Evolutionary conservation across 2,888 invertebrate genomes (phyloP).

Genomic region (Heliconius cydno): DNA sequence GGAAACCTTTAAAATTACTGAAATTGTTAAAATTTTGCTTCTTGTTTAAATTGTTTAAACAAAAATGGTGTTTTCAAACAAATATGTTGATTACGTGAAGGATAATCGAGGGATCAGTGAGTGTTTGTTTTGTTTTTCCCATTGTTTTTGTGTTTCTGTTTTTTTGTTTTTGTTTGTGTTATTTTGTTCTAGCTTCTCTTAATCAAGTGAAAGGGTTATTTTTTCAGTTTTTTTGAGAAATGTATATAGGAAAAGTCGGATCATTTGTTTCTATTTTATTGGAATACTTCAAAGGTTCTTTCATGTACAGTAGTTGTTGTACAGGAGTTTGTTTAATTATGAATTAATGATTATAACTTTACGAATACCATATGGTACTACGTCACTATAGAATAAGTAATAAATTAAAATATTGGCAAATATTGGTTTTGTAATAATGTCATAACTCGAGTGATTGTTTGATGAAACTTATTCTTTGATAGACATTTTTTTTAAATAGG

Average conservation of each 20-base stretch:
- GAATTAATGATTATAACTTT: no score
- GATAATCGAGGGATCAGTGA: constrained; percentile 47
- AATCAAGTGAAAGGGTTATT: neutral
- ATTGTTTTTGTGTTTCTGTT: constrained; percentile 14
- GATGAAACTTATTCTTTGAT: neutral
- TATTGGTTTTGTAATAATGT: neutral
- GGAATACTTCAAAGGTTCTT: neutral
- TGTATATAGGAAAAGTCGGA: neutral
- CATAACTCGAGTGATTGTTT: neutral
- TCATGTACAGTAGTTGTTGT: neutral
- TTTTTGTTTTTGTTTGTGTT: neutral
- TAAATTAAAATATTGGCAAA: neutral
- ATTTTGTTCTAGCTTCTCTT: neutral
- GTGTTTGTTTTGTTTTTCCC: constrained; percentile 33
- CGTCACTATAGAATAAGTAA: neutral
- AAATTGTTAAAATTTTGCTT: constrained; percentile 7
- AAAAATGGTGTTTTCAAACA: constrained; percentile 46
- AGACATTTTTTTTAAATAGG: neutral
- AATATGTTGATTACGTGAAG: constrained; percentile 43
- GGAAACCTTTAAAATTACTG: constrained; percentile 32
- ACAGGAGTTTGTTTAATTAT: neutral
- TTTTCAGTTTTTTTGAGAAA: neutral
- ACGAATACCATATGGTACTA: neutral
- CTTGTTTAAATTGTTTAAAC: constrained; percentile 29
- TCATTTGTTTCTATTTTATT: neutral